These are phyloP conservation scores for Dasypus novemcinctus DNA, from an alignment of 2,113 vertebrate genomes.

Conservation along the genomic window DNA sequence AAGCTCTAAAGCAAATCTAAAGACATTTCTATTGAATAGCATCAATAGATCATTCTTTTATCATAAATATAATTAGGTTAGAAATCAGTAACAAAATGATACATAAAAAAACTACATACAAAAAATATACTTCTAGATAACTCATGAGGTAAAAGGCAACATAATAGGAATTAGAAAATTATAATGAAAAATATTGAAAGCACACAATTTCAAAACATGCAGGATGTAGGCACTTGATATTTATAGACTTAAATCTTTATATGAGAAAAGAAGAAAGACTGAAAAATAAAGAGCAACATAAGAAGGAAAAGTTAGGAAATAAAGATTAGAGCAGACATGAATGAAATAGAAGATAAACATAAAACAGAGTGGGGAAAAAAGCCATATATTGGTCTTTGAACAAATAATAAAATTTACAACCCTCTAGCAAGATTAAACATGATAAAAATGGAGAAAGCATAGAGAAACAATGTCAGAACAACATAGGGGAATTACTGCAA, in stretches of 20 bases:
- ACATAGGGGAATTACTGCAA: neutral
- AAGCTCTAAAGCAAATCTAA: too few relatives aligned
- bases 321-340: neutral
- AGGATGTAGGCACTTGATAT: neutral
- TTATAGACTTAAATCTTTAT: neutral
- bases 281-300: neutral
- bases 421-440: neutral
- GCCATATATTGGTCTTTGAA: neutral
- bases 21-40: too few relatives aligned
- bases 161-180: neutral
- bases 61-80: neutral
- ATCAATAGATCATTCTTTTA: neutral
- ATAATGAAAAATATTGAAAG: neutral
- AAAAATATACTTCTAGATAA: neutral
- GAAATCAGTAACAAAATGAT: neutral
- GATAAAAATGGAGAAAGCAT: neutral
- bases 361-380: neutral
- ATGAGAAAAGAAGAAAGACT: neutral
- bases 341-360: too few relatives aligned
- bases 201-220: neutral
- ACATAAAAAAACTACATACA: neutral
- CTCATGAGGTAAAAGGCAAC: neutral
- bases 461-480: neutral
- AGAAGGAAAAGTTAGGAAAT: neutral
- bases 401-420: neutral